A percentile compares a stretch with the other conserved stretches of the same genome.
Evolutionary conservation across 2,113 vertebrate genomes (phyloP).

Genomic region (Psammodynastes pulverulentus): DNA sequence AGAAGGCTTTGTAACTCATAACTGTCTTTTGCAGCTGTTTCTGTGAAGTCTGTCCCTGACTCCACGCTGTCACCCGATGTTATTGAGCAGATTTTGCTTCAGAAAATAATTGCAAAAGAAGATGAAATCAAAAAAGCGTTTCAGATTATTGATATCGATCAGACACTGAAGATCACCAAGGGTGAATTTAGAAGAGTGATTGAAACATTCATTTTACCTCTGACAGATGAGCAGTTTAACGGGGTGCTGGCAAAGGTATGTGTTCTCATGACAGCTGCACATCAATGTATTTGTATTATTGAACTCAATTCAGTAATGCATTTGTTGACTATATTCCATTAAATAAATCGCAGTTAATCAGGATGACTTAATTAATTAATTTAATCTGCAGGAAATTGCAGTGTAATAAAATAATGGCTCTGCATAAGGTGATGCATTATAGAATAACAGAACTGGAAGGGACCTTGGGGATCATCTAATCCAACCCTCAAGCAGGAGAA

Average conservation of each 20-base stretch:
- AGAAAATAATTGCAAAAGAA: constrained; percentile 53
- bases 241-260: constrained; percentile 60
- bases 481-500: too few species aligned
- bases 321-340: not conserved
- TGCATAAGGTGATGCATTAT: not conserved
- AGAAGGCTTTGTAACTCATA: not conserved
- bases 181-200: constrained; percentile 50
- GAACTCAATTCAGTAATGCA: not conserved
- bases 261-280: not conserved
- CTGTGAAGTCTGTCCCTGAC: constrained; percentile 52
- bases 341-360: not conserved
- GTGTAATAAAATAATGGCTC: not conserved
- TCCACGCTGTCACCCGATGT: constrained; percentile 42
- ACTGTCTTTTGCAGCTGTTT: constrained; percentile 29
- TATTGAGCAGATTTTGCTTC: constrained; percentile 56
- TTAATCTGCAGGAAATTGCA: not conserved
- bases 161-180: constrained; percentile 53
- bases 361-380: not conserved
- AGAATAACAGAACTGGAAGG: too few species aligned
- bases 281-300: not conserved
- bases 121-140: constrained; percentile 62
- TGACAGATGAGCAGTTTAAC: constrained; percentile 58
- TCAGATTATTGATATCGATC: constrained; percentile 44
- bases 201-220: constrained; percentile 54
- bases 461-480: too few species aligned